Conservation (phyloP, 2,113 vertebrate genomes). For the Perca flavescens region DNA sequence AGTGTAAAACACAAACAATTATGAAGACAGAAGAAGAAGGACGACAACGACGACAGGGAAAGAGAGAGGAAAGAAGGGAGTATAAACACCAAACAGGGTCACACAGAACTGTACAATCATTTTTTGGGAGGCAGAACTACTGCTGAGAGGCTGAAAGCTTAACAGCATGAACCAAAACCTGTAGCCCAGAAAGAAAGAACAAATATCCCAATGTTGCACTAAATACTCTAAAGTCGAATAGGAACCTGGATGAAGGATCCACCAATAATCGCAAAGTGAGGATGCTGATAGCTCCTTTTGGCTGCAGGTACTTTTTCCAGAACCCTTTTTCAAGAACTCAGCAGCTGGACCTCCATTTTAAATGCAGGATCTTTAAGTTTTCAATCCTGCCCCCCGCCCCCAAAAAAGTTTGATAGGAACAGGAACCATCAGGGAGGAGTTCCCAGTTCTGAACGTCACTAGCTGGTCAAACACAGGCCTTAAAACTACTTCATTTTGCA, state of each 20-base stretch:
- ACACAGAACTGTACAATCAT: not conserved
- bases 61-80: not conserved
- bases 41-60: not conserved
- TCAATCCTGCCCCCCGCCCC: too few species aligned
- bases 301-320: too few species aligned
- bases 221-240: not conserved
- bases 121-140: not conserved
- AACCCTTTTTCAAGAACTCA: too few species aligned
- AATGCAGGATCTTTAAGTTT: too few species aligned
- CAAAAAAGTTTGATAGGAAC: too few species aligned
- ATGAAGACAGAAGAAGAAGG: constrained; percentile 18
- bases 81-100: not conserved
- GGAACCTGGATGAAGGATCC: not conserved
- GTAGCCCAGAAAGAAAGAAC: too few species aligned
- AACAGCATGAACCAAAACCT: not conserved
- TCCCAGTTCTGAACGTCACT: too few species aligned
- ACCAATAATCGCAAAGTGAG: not conserved
- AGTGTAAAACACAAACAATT: constrained; percentile 63
- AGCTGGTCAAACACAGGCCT: too few species aligned
- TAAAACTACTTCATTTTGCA: too few species aligned
- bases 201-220: not conserved
- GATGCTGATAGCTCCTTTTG: too few species aligned
- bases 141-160: constrained; percentile 10
- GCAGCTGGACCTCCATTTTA: too few species aligned
- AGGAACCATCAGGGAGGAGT: too few species aligned